Evolutionary conservation across 2,888 invertebrate species (phyloP), one percentile per base, ranked within the genome.

Genomic region (Caenorhabditis sulstoni): DNA sequence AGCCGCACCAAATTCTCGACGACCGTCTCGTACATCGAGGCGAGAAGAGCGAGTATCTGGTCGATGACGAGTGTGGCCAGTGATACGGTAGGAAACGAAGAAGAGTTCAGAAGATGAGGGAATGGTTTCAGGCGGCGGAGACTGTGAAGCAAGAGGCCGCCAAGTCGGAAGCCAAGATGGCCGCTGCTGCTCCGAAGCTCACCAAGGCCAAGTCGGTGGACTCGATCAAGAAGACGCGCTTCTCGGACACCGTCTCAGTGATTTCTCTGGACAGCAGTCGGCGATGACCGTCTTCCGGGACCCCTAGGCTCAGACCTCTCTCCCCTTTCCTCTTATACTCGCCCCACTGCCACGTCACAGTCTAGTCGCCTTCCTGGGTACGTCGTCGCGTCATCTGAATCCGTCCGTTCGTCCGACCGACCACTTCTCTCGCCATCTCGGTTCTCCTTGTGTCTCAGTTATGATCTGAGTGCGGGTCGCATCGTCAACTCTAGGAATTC

Each of bases 1-100:
- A 85, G 73, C 49, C 73, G 68, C 66, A 86, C 86, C 14, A 86
- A 86, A 74, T 86, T 86, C 78, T 85, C 86, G 11, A 86, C 86
- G 3, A 82, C 82, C 16, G 85, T 86, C 11, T 81, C 83, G 11
- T 86, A 84, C 57, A 86, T 86, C 45, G 86, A 86, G 45, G 82
- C 84, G 0, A 62, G 84, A 66, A 67, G 84, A 53, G 79, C 80
- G 45, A 83, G 84, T 58, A 73, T 84, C 20, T 84, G 84, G 84
- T 82, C 82, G 18, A 73, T 67, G 14, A 80, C 79, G 8, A 77
- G 68, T 73, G 79, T 76, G 22, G 70, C 66, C 14, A 81, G 76
- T 53, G 74, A 74, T 52, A 68, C 77, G 47, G 71, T 79, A 55
- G 50, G 68, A 23, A 8, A 16, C 1, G 4, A 23, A 29, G 11